These are phyloP conservation scores for Anthonomus grandis DNA, from an alignment of 1,140 invertebrate genomes.

Conservation along the genomic window DNA sequence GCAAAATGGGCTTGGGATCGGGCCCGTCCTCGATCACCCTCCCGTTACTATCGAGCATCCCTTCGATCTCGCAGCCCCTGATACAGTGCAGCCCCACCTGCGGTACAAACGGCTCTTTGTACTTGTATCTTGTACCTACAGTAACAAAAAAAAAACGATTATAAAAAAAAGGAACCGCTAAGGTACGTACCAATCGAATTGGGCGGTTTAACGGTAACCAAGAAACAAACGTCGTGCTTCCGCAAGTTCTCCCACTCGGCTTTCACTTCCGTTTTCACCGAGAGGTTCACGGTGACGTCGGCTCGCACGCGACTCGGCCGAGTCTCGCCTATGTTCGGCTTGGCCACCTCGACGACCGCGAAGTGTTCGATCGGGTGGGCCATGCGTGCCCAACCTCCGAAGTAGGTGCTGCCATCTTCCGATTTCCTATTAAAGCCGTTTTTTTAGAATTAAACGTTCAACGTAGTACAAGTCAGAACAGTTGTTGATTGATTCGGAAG, in stretches of 20 bases:
- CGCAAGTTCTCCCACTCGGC: conserved; percentile 95
- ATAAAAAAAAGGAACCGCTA: neutral
- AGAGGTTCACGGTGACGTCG: conserved; percentile 91
- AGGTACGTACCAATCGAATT: conserved; percentile 68
- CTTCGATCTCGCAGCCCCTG: conserved; percentile 97
- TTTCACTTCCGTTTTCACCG: conserved; percentile 86
- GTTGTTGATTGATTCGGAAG: no score
- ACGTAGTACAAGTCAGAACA: no score
- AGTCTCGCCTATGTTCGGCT: conserved; percentile 88
- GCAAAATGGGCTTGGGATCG: conserved; percentile 79
- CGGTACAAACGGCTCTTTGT: conserved; percentile 78
- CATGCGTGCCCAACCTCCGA: conserved; percentile 98
- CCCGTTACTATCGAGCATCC: conserved; percentile 95
- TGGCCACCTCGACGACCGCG: conserved; percentile 91
- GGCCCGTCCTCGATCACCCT: conserved; percentile 96
- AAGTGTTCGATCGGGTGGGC: conserved; percentile 92
- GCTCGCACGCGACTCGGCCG: conserved; percentile 91
- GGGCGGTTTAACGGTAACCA: conserved; percentile 85
- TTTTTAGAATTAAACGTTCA: no score
- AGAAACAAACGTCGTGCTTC: conserved; percentile 97
- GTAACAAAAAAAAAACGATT: neutral
- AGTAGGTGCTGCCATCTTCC: conserved; percentile 84
- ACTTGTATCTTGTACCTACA: conserved; percentile 74
- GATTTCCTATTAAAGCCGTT: conserved; percentile 65
- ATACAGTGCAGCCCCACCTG: conserved; percentile 91